Conservation (phyloP, 1,140 invertebrate genomes). For the Drosophila erecta region DNA sequence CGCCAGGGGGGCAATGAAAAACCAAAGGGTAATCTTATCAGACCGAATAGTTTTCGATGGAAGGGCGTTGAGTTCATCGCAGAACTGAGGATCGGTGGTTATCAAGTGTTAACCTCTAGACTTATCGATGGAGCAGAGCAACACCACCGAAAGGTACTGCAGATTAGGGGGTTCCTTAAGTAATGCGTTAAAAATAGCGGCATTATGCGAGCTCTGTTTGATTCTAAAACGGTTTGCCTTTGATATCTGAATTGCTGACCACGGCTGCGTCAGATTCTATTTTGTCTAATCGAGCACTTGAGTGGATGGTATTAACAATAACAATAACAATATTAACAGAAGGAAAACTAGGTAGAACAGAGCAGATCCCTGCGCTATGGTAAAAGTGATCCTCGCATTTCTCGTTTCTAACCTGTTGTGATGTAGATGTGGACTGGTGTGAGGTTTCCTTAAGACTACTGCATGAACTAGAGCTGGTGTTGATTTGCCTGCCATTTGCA, state of each 20-base stretch:
- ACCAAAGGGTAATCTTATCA: constrained; percentile 41
- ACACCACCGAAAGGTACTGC: constrained; percentile 21
- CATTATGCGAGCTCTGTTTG: constrained; percentile 38
- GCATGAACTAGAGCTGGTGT: constrained; percentile 78
- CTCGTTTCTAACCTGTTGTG: constrained; percentile 74
- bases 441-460: constrained; percentile 85
- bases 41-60: background rate
- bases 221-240: constrained; percentile 9
- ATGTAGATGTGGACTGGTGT: constrained; percentile 80
- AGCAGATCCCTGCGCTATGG: no score
- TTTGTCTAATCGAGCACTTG: constrained; percentile 31
- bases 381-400: no score
- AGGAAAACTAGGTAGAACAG: no score
- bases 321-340: background rate
- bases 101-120: constrained; percentile 48
- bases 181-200: constrained; percentile 50
- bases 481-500: constrained; percentile 71
- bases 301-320: no score
- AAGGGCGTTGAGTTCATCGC: constrained; percentile 24
- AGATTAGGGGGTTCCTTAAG: constrained; percentile 51
- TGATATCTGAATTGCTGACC: constrained; percentile 46
- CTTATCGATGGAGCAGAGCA: constrained; percentile 26
- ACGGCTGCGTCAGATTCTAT: constrained; percentile 47
- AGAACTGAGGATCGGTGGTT: constrained; percentile 15
- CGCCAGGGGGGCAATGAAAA: constrained; percentile 26